Conservation (phyloP, 2,888 invertebrate genomes). For the Callyntrura guangdongensis region DNA sequence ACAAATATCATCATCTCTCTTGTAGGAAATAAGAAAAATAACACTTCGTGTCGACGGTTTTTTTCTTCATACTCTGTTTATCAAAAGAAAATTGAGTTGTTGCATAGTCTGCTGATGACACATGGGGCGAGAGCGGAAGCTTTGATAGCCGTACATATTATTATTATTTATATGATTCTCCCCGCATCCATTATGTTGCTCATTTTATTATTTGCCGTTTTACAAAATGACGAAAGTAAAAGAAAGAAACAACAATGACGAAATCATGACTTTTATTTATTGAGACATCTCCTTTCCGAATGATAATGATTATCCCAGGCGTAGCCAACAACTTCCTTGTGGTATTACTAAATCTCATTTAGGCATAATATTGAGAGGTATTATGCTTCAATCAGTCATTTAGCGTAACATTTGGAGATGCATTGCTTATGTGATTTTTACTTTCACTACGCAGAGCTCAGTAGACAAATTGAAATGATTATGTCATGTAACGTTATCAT, state of each 20-base stretch:
- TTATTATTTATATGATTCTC: constrained; percentile 59
- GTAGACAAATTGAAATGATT: constrained; percentile 78
- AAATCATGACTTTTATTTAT: constrained; percentile 73
- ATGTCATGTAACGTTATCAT: constrained; percentile 77
- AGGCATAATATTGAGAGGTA: constrained; percentile 35
- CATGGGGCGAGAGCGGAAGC: constrained; percentile 78
- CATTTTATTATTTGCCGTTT: constrained; percentile 68
- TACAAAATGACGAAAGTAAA: constrained; percentile 54
- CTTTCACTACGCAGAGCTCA: constrained; percentile 18
- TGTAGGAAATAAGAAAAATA: constrained; percentile 4
- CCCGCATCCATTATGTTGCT: constrained; percentile 40
- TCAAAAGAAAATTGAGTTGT: constrained; percentile 67
- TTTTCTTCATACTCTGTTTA: constrained; percentile 15
- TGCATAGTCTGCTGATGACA: constrained; percentile 62
- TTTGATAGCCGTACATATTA: constrained; percentile 61
- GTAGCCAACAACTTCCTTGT: constrained; percentile 47
- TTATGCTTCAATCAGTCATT: constrained; percentile 58
- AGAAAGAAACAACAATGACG: constrained; percentile 67
- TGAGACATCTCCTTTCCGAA: constrained; percentile 66
- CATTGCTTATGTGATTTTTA: neutral
- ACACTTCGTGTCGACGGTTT: constrained; percentile 64
- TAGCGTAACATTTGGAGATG: neutral
- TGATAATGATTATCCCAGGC: constrained; percentile 53
- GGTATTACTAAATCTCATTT: constrained; percentile 43
- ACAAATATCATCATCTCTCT: constrained; percentile 9